A percentile compares a stretch with the other conserved stretches of the same genome.
phyloP scores from a whole-genome alignment of 30 jellyfish, hydroid and myxozoan species.

The Aurelia aurita region DNA sequence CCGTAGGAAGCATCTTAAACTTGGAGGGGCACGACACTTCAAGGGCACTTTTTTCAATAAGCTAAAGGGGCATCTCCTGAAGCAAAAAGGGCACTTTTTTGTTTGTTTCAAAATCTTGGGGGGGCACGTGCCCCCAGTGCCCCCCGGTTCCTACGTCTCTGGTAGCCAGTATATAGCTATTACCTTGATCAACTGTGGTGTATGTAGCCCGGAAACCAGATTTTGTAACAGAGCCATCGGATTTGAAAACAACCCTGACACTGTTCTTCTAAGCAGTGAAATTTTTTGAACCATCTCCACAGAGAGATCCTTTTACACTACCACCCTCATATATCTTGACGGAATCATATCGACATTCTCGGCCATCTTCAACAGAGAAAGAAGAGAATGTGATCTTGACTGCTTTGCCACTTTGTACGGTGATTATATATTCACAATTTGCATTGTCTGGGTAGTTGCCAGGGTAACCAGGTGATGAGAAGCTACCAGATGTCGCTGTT shows the following conservation, averaged over 20 bases:
- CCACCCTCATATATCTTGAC: background rate
- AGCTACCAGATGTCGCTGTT: constrained; percentile 8
- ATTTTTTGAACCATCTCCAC: background rate
- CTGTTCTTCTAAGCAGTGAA: background rate
- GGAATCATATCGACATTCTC: no score
- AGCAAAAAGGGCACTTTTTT: no score
- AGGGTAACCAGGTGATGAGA: background rate
- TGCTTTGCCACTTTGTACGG: constrained; percentile 1
- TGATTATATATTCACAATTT: background rate
- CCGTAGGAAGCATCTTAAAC: no score
- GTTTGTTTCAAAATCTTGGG: no score
- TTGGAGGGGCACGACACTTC: no score
- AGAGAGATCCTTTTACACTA: no score
- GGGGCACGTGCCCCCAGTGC: no score
- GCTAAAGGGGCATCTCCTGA: no score
- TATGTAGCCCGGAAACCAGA: background rate
- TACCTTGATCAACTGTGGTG: background rate
- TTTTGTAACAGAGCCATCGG: constrained; percentile 5
- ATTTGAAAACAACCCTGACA: background rate
- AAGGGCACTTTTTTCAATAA: no score
- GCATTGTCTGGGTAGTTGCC: constrained; percentile 7
- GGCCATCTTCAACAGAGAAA: background rate
- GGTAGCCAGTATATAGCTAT: no score
- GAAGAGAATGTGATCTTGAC: background rate
- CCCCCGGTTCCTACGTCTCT: no score